These are phyloP conservation scores for Luehdorfia chinensis DNA, from an alignment of 1,140 invertebrate genomes.

Conservation along the genomic window DNA sequence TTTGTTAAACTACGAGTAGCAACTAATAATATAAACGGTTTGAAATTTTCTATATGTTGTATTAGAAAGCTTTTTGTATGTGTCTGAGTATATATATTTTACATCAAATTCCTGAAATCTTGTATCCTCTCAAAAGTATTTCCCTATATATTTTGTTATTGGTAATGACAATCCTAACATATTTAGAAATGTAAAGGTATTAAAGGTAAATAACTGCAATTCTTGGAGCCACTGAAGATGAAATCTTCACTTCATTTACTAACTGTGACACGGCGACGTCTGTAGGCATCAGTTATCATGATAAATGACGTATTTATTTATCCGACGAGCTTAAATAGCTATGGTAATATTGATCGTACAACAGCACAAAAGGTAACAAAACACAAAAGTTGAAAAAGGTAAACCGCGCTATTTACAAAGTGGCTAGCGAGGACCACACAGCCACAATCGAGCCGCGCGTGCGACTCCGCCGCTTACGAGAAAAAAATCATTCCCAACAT, in stretches of 20 bases:
- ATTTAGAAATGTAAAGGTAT: too few species aligned
- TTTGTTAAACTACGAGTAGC: too few species aligned
- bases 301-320: conserved; percentile 78
- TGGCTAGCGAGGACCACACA: conserved; percentile 76
- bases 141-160: too few species aligned
- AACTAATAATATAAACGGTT: too few species aligned
- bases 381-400: conserved; percentile 77
- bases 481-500: conserved; percentile 72
- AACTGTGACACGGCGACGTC: conserved; percentile 51
- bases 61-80: too few species aligned
- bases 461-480: conserved; percentile 63
- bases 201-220: conserved; percentile 63
- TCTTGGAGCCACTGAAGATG: conserved; percentile 54
- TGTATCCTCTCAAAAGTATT: too few species aligned
- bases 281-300: conserved; percentile 73
- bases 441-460: conserved; percentile 75
- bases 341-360: conserved; percentile 76
- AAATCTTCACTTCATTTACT: conserved; percentile 65
- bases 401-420: conserved; percentile 78
- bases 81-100: too few species aligned
- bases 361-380: conserved; percentile 77
- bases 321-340: conserved; percentile 76
- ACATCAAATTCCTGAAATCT: too few species aligned
- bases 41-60: too few species aligned
- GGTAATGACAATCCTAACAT: too few species aligned